Evolutionary conservation across 2,888 invertebrate genomes (phyloP), one percentile per base, ranked within the genome.

Genomic region (Tetragnatha montana): DNA sequence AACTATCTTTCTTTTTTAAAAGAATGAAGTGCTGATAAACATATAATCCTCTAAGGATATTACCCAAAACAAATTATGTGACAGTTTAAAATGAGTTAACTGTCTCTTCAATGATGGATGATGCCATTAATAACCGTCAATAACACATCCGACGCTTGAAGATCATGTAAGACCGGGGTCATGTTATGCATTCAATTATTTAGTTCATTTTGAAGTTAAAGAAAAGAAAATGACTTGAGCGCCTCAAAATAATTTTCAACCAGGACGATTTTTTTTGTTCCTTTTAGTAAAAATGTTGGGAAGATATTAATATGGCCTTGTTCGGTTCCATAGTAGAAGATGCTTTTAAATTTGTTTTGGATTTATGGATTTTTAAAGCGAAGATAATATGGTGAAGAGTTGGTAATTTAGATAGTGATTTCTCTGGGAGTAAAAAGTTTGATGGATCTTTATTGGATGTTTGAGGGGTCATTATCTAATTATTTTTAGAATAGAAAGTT

Each of bases 101-200:
- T 74, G 74, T 74, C 35, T 22, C 35, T 21, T 22, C 35, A 10
- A 74, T 7, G 74, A 74, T 74, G 35, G 74, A 74, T 21, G 74
- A 74, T 74, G 74, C 22, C 74, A 74, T 74, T 74, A 74, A 74
- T 74, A 74, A 74, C 17, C 14, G 14, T 14, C 22, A 74, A 74
- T 74, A 35, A 10, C 74, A 22, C 17, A 22, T 74, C 35, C 35
- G 21, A 22, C 12, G 74, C 35, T 74, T 12, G 12, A 35, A 12
- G 74, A 60, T 60, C 8, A 60, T 17, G 60, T 60, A 60, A 17
- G 60, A 8, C 35, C 74, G 35, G 74, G 22, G 17, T 22, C 35
- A 7, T 35, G 35, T 35, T 35, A 14, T 21, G 35, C 74, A 74
- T 74, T 74, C 35, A 74, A 35, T 35, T 74, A 35, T 35, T 22